Evolutionary conservation across 1,140 invertebrate genomes (phyloP).

Genomic region (Drosophila jambulina): DNA sequence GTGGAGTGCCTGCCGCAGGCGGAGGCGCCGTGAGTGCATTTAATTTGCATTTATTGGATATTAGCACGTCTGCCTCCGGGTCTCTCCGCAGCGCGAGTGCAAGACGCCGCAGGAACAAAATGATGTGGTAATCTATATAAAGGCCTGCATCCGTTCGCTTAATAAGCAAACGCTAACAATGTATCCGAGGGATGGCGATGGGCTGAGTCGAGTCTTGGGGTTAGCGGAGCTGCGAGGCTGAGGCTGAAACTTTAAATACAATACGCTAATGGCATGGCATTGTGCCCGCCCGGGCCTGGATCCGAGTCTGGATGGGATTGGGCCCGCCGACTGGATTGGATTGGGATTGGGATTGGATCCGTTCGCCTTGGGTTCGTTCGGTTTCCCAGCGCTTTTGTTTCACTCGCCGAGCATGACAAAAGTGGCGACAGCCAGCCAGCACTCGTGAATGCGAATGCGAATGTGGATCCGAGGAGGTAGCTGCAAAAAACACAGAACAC

Average conservation of each 20-base stretch:
- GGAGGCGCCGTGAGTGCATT: slow-evolving; percentile 59
- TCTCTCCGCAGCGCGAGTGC: slow-evolving; percentile 16
- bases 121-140: slow-evolving; percentile 57
- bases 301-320: slow-evolving; percentile 46
- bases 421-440: slow-evolving; percentile 62
- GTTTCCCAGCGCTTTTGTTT: slow-evolving; percentile 61
- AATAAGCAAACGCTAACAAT: slow-evolving; percentile 55
- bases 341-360: slow-evolving; percentile 27
- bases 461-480: slow-evolving; percentile 40
- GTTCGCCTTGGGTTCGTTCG: slow-evolving; percentile 31
- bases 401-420: slow-evolving; percentile 57
- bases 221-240: slow-evolving; percentile 11
- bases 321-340: slow-evolving; percentile 22
- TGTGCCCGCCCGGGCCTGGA: slow-evolving; percentile 40
- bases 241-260: slow-evolving; percentile 53
- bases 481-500: slow-evolving; percentile 54
- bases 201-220: not conserved
- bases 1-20: slow-evolving; percentile 16
- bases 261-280: slow-evolving; percentile 49
- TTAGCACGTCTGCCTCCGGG: slow-evolving; percentile 41
- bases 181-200: slow-evolving; percentile 11
- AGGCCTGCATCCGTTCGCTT: slow-evolving; percentile 44
- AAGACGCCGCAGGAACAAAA: slow-evolving; percentile 59
- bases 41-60: slow-evolving; percentile 79
- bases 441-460: slow-evolving; percentile 39